Evolutionary conservation across 2,113 vertebrate genomes (phyloP).

Genomic region (Choloepus hoffmanni): DNA sequence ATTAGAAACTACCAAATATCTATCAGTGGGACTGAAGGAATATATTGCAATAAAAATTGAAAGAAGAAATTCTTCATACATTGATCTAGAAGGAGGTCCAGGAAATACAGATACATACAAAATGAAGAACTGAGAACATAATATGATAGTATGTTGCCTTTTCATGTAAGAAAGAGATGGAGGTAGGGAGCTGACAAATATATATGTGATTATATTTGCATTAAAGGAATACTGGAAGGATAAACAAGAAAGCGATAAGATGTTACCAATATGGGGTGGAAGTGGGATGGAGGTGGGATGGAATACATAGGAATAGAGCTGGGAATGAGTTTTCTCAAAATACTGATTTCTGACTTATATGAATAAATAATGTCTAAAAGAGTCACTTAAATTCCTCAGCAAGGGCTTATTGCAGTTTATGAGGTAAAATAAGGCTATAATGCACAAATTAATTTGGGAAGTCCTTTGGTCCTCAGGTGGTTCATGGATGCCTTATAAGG

Average conservation of each 20-base stretch:
- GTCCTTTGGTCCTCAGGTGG: too few species aligned
- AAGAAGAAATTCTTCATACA: background rate
- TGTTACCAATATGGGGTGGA: background rate
- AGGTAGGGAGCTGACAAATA: background rate
- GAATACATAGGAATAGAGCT: background rate
- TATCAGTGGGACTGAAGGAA: background rate
- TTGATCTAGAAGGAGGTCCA: background rate
- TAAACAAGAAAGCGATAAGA: background rate
- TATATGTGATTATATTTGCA: background rate
- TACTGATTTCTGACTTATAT: background rate
- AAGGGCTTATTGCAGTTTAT: background rate
- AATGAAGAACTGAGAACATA: background rate
- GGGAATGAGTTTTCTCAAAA: background rate
- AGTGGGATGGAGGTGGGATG: too few species aligned
- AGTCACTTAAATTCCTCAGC: background rate
- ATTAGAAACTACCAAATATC: background rate
- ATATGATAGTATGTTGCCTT: too few species aligned
- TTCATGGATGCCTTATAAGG: too few species aligned
- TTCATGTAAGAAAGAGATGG: background rate
- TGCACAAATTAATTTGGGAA: too few species aligned
- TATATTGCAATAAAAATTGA: background rate
- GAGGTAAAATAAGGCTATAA: too few species aligned
- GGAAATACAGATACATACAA: background rate
- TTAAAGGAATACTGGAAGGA: background rate
- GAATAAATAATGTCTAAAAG: background rate